These are phyloP conservation scores for Allophyes oxyacanthae DNA, from an alignment of 2,888 invertebrate species.

Conservation along the genomic window DNA sequence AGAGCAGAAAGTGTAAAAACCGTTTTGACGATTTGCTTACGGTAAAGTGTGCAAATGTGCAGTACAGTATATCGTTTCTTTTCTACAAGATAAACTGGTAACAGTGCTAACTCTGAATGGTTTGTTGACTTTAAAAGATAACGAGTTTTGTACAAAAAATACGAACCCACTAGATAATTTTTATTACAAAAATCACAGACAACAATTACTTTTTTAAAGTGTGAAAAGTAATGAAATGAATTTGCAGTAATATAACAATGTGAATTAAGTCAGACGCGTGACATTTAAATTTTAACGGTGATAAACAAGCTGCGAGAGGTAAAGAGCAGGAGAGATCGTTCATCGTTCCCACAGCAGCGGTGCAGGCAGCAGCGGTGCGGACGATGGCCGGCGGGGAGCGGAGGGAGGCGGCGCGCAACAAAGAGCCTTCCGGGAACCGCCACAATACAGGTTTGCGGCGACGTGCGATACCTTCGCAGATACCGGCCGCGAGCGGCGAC, in stretches of 20 bases:
- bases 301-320: conserved; percentile 55
- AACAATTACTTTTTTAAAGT: conserved; percentile 12
- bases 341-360: conserved; percentile 72
- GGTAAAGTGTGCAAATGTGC: conserved; percentile 37
- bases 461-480: conserved; percentile 89
- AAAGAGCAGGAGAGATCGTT: conserved; percentile 66
- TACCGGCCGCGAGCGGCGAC: conserved; percentile 76
- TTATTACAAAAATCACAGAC: no score
- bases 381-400: conserved; percentile 58
- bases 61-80: conserved; percentile 31
- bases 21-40: conserved; percentile 36
- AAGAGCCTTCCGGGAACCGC: conserved; percentile 87
- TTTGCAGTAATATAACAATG: conserved; percentile 14
- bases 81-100: conserved; percentile 34
- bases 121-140: conserved; percentile 42
- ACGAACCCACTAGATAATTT: conserved; percentile 4
- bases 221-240: neutral
- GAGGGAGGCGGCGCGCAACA: conserved; percentile 80
- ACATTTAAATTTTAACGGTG: conserved; percentile 45
- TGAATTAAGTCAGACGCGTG: conserved; percentile 25
- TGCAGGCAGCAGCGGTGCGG: conserved; percentile 58
- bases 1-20: conserved; percentile 47
- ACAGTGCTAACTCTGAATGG: conserved; percentile 35
- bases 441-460: conserved; percentile 88
- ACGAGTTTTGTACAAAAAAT: conserved; percentile 21